These are phyloP conservation scores for Alviniconcha marisindica DNA, from an alignment of 1,140 invertebrate species.

Conservation along the genomic window DNA sequence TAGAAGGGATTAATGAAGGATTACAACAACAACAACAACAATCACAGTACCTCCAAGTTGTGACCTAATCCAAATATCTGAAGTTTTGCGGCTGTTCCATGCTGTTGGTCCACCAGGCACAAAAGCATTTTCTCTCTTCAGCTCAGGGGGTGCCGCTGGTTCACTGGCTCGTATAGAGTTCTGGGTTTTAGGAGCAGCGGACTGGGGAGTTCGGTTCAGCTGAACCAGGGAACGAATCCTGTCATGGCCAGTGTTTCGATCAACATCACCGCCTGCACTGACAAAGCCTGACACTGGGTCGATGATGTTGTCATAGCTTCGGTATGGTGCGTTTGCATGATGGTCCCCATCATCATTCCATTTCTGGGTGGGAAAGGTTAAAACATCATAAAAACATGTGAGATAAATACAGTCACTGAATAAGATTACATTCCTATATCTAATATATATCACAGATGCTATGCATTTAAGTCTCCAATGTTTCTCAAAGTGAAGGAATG, in stretches of 20 bases:
- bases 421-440: too few species aligned
- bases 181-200: slow-evolving; percentile 52
- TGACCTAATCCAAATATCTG: slow-evolving; percentile 67
- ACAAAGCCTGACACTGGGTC: slow-evolving; percentile 74
- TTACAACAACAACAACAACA: too few species aligned
- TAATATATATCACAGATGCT: too few species aligned
- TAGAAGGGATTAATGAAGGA: too few species aligned
- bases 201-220: slow-evolving; percentile 67
- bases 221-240: slow-evolving; percentile 68
- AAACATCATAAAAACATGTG: neutral
- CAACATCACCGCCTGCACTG: slow-evolving; percentile 71
- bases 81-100: slow-evolving; percentile 72
- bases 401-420: too few species aligned
- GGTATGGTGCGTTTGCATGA: slow-evolving; percentile 62
- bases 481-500: too few species aligned
- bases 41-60: slow-evolving; percentile 66
- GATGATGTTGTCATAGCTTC: slow-evolving; percentile 70
- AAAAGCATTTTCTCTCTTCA: slow-evolving; percentile 62
- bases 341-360: slow-evolving; percentile 72
- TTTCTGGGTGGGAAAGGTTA: slow-evolving; percentile 50
- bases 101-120: slow-evolving; percentile 64
- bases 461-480: too few species aligned
- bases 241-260: slow-evolving; percentile 68
- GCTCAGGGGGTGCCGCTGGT: slow-evolving; percentile 64
- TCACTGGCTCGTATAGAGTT: slow-evolving; percentile 59